phyloP scores from a whole-genome alignment of 2,797 vertebrate species.

The Taeniopygia guttata region DNA sequence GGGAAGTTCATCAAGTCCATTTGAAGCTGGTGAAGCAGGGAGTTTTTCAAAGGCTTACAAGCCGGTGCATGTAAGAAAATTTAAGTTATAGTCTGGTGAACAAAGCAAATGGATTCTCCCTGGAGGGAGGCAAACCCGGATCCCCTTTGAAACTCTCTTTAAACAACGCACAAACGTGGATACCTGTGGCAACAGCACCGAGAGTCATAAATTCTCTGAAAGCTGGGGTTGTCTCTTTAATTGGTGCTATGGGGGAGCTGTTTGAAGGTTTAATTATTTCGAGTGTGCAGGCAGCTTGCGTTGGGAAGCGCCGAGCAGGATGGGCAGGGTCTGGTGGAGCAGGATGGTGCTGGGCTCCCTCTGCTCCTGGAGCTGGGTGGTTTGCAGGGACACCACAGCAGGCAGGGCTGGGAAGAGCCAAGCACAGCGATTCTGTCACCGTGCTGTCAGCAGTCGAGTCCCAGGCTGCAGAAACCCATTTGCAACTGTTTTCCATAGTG shows the following conservation, averaged over 20 bases:
- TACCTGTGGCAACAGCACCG: slow-evolving; percentile 55
- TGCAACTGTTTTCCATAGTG: background rate
- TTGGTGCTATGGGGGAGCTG: slow-evolving; percentile 15
- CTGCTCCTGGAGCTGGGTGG: background rate
- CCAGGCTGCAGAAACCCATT: background rate
- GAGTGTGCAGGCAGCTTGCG: background rate
- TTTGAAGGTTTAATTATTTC: slow-evolving; percentile 23
- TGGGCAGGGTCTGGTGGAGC: background rate
- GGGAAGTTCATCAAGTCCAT: slow-evolving; percentile 11
- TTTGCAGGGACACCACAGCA: background rate
- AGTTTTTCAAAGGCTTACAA: slow-evolving; percentile 53
- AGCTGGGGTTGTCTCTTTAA: slow-evolving; percentile 37
- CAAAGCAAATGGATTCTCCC: slow-evolving; percentile 55
- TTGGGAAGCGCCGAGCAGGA: background rate
- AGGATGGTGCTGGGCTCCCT: background rate
- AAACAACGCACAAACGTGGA: background rate
- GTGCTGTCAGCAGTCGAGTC: background rate
- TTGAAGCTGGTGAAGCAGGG: slow-evolving; percentile 34
- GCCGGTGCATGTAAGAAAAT: slow-evolving; percentile 47
- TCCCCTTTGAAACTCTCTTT: slow-evolving; percentile 49
- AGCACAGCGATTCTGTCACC: background rate
- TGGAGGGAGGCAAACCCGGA: slow-evolving; percentile 15
- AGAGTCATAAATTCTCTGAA: slow-evolving; percentile 32
- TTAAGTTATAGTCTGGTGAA: slow-evolving; percentile 34
- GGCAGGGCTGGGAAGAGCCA: background rate